Conservation (phyloP, 1,140 invertebrate genomes). For the Radopholus similis region DNA sequence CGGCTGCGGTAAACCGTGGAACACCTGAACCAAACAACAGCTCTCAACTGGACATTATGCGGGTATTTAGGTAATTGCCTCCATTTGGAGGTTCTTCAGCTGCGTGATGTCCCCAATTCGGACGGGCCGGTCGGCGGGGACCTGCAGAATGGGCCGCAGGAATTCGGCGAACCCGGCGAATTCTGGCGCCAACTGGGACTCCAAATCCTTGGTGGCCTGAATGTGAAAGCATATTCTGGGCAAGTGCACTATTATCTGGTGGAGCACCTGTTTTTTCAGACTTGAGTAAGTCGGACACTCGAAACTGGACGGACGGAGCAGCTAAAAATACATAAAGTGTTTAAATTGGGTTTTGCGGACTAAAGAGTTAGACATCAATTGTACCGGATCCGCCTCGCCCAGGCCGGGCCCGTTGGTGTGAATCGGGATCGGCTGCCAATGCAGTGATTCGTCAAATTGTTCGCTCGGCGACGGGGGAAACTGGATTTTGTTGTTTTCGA, state of each 20-base stretch:
- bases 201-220: not conserved
- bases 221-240: constrained; percentile 12
- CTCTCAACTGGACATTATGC: not conserved
- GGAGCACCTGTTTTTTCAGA: not conserved
- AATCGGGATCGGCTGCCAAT: constrained; percentile 33
- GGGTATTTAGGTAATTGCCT: not conserved
- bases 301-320: constrained; percentile 34
- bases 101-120: not conserved
- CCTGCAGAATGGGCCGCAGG: not conserved
- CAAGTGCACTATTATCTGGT: not conserved
- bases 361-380: not conserved
- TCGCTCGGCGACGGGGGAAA: constrained; percentile 5
- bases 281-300: constrained; percentile 23
- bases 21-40: constrained; percentile 9
- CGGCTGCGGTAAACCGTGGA: constrained; percentile 29
- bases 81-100: constrained; percentile 1
- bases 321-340: constrained; percentile 1
- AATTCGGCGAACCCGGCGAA: not conserved
- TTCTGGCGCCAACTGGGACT: not conserved
- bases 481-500: no score
- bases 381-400: constrained; percentile 9
- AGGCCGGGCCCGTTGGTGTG: constrained; percentile 4
- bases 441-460: constrained; percentile 17
- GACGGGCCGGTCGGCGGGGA: not conserved
- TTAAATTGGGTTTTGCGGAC: not conserved